Evolutionary conservation across 2,113 vertebrate genomes (phyloP).

Genomic region (Colius striatus): DNA sequence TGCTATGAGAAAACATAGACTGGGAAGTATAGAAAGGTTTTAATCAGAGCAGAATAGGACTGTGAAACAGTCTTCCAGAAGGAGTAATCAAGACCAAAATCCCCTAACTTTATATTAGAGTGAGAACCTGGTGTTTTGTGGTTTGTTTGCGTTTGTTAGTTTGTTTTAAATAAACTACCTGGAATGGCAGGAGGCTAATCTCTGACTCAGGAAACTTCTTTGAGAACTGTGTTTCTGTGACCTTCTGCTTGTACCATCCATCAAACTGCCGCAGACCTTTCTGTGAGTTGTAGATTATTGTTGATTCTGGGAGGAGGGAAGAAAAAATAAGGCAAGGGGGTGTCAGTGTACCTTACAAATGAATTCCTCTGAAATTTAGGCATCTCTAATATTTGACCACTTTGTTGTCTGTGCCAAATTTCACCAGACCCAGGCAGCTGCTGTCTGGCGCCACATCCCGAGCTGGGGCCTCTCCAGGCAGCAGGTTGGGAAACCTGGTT

Average conservation of each 20-base stretch:
- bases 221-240: not conserved
- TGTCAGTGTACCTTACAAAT: not conserved
- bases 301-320: not conserved
- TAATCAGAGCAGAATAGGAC: not conserved
- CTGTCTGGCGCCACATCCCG: constrained; percentile 7
- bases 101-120: not conserved
- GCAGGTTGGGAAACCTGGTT: constrained; percentile 39
- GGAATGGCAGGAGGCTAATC: not conserved
- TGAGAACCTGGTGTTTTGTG: not conserved
- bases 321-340: not conserved
- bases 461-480: constrained; percentile 8
- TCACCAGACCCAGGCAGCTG: not conserved
- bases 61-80: not conserved
- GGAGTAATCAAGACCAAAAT: not conserved
- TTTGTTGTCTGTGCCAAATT: constrained; percentile 4
- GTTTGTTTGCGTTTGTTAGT: not conserved
- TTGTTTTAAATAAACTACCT: not conserved
- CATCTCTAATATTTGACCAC: not conserved
- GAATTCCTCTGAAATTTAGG: not conserved
- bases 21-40: not conserved
- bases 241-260: not conserved
- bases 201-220: not conserved
- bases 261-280: not conserved
- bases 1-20: not conserved
- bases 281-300: not conserved